Percentiles rank a stretch among this genome's conserved stretches.
Evolutionary conservation across 2,113 vertebrate species (phyloP).

Genomic region (Aix galericulata): DNA sequence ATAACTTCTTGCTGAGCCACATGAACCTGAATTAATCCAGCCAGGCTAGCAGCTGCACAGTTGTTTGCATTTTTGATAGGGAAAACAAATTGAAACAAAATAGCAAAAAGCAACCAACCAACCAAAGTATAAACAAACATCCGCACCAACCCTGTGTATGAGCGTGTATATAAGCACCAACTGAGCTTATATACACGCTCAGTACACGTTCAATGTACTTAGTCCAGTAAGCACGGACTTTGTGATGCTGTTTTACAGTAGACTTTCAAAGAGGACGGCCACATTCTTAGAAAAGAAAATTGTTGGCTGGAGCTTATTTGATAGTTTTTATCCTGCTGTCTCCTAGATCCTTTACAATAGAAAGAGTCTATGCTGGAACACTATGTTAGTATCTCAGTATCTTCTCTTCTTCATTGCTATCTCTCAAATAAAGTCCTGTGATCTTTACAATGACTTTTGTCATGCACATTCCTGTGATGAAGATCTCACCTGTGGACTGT

Average conservation of each 20-base stretch:
- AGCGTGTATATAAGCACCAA: too few species aligned
- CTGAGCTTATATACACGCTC: neutral
- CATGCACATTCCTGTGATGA: neutral
- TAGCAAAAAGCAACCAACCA: too few species aligned
- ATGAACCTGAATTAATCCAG: neutral
- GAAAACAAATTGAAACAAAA: neutral
- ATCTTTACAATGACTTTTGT: neutral
- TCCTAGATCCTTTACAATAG: neutral
- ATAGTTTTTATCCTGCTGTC: neutral
- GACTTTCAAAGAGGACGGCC: neutral
- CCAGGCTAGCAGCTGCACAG: neutral
- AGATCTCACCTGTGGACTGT: neutral
- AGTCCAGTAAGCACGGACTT: neutral
- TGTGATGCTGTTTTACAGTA: neutral
- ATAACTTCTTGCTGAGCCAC: neutral
- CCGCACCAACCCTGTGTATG: too few species aligned
- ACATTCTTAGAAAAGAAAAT: neutral
- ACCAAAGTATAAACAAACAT: too few species aligned
- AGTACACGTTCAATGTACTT: neutral
- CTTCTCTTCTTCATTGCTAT: neutral
- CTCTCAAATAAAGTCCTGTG: neutral
- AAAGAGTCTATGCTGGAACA: neutral
- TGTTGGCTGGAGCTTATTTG: neutral
- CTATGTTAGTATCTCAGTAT: neutral
- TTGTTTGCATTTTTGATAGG: neutral